These are phyloP conservation scores for Lingula anatina DNA, from an alignment of 2,888 invertebrate species.

Conservation along the genomic window DNA sequence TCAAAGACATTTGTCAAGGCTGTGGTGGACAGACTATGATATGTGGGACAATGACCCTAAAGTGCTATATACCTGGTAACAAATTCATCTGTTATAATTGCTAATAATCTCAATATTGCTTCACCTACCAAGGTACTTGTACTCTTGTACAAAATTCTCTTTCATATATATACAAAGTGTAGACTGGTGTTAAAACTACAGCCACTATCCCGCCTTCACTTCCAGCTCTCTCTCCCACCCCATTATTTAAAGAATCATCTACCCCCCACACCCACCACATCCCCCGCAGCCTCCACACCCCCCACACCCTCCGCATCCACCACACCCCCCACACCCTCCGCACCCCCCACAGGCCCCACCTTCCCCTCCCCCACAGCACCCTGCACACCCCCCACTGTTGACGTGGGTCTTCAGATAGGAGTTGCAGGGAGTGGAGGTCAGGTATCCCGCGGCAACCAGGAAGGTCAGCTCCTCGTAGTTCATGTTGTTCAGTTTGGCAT, in stretches of 20 bases:
- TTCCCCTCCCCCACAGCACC: constrained; percentile 18
- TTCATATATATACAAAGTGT: no score
- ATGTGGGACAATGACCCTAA: no score
- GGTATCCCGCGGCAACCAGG: constrained; percentile 54
- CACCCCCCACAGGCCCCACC: constrained; percentile 19
- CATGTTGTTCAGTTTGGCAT: background rate
- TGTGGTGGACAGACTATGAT: no score
- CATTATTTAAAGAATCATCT: no score
- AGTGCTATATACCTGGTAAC: no score
- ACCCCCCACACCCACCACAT: constrained; percentile 15
- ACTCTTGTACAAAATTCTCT: no score
- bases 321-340: constrained; percentile 10
- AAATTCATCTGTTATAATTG: no score
- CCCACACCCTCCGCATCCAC: constrained; percentile 6
- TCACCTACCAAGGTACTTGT: no score
- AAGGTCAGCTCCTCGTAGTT: constrained; percentile 36
- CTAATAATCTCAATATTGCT: no score
- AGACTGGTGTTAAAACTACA: no score
- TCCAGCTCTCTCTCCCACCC: no score
- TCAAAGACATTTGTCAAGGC: no score
- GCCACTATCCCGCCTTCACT: constrained; percentile 2
- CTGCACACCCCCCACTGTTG: constrained; percentile 28
- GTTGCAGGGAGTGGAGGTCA: constrained; percentile 45
- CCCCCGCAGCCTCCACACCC: constrained; percentile 19
- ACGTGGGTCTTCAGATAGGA: constrained; percentile 29